Evolutionary conservation across 2,888 invertebrate genomes (phyloP), one percentile per base, ranked within the genome.

Genomic region (Allolobophora icterica): DNA sequence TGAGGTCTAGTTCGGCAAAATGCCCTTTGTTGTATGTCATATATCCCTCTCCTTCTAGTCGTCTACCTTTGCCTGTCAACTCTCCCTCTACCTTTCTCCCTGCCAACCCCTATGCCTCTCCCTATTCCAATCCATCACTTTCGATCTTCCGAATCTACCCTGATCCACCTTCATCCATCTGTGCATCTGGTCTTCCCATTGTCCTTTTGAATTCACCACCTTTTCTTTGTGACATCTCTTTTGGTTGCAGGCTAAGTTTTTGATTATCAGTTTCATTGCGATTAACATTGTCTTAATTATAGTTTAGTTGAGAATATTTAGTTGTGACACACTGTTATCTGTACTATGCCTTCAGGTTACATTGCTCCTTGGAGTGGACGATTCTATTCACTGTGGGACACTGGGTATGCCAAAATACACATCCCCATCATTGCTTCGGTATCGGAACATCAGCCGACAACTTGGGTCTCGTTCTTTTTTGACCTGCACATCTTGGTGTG

Each of bases 401-500:
- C 99, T 0, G 99, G 98, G 34, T 99, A 99, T 95, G 99, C 99
- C 15, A 99, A 99, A 96, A 98, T 99, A 94, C 99, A 99, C 96
- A 99, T 99, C 94, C 99, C 99, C 4, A 99, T 99, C 94, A 99
- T 99, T 93, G 99, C 99, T 0, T 99, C 99, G 0, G 99, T 99
- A 38, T 99, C 99, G 0, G 99, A 99, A 95, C 99, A 99, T 96
- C 99, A 99, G 96, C 99, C 99, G 0, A 99, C 99, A 0, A 99
- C 99, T 0, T 99, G 99, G 99, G 99, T 99, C 24, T 95, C 95
- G 13, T 95, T 95, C 93, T 95, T 99, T 97, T 99, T 99, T 95
- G 99, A 99, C 96, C 96, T 99, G 13, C 99, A 99, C 95, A 97
- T 99, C 93, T 96, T 99, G 87, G 98, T 99, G 19, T 98, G 98